Conservation (phyloP, 2,113 vertebrate species). For the Bagarius yarrelli region DNA sequence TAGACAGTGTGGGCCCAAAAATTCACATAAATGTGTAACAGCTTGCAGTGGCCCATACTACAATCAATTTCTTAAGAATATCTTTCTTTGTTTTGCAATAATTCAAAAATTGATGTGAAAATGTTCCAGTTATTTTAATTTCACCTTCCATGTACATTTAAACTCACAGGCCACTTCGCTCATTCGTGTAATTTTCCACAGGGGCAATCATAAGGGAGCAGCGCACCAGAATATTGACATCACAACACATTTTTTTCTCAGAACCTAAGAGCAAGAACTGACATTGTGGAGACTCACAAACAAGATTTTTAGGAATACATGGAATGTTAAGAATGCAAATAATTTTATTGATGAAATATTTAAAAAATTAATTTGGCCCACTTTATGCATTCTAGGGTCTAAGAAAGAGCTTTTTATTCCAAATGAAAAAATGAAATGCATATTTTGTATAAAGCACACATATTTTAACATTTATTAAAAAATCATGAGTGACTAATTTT, state of each 20-base stretch:
- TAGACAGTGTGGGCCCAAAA: background rate
- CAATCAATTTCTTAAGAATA: background rate
- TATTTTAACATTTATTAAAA: constrained; percentile 1
- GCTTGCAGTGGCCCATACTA: background rate
- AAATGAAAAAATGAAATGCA: background rate
- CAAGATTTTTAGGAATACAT: background rate
- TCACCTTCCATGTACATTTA: background rate
- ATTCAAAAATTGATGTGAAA: background rate
- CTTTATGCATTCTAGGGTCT: background rate
- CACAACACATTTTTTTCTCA: background rate
- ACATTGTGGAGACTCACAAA: background rate
- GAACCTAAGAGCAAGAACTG: background rate
- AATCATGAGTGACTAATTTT: background rate
- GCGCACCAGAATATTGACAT: too few species aligned
- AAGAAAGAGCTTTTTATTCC: background rate
- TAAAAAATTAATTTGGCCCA: background rate
- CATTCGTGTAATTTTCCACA: background rate
- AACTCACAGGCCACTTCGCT: background rate
- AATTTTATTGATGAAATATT: background rate
- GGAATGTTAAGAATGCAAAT: background rate
- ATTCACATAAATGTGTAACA: background rate
- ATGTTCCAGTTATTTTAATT: background rate
- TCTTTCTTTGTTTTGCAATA: background rate
- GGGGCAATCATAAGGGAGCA: background rate
- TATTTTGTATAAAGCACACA: background rate